These are phyloP conservation scores for Oplegnathus fasciatus DNA, from an alignment of 2,113 vertebrate genomes.

Conservation along the genomic window DNA sequence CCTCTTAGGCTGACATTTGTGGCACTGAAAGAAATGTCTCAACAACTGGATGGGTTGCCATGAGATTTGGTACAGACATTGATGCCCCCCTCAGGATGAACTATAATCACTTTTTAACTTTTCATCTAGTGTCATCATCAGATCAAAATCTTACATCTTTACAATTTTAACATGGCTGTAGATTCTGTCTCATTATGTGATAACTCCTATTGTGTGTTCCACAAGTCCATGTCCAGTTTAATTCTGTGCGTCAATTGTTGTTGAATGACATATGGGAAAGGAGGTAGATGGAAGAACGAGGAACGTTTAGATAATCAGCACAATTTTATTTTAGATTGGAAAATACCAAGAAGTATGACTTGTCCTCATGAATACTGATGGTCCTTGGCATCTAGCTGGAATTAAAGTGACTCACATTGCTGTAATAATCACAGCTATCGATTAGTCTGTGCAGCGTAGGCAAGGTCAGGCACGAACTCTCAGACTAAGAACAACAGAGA, in stretches of 20 bases:
- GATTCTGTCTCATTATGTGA: not conserved
- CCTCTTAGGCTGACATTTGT: not conserved
- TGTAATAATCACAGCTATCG: slow-evolving; percentile 73
- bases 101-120: not conserved
- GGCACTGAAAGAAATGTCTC: not conserved
- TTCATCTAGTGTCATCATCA: not conserved
- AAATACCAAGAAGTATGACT: slow-evolving; percentile 49
- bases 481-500: slow-evolving; percentile 46
- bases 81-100: not conserved
- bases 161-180: not conserved
- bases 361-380: slow-evolving; percentile 62
- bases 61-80: not conserved
- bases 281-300: not conserved
- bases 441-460: slow-evolving; percentile 47
- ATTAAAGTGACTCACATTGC: slow-evolving; percentile 71
- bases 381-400: slow-evolving; percentile 58
- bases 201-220: not conserved
- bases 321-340: slow-evolving; percentile 35
- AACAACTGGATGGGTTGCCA: not conserved
- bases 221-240: not conserved
- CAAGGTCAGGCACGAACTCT: slow-evolving; percentile 69
- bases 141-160: not conserved
- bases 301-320: slow-evolving; percentile 30
- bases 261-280: slow-evolving; percentile 5
- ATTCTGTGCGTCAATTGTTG: not conserved